Percentiles rank a stretch among this genome's conserved stretches.
Conservation (phyloP, 1,140 invertebrate species). For the Sycophila sp. region DNA sequence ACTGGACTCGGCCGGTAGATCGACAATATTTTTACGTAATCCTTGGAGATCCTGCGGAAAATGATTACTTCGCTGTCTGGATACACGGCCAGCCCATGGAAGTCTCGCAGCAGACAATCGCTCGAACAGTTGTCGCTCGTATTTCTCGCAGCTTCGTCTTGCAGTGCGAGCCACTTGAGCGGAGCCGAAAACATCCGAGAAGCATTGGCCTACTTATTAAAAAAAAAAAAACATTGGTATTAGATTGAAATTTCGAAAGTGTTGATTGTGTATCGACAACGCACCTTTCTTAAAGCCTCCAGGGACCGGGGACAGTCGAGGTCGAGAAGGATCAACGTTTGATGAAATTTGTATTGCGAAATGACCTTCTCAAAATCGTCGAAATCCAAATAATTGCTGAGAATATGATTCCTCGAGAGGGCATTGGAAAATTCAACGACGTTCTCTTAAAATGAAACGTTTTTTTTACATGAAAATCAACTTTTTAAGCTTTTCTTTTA, state of each 20-base stretch:
- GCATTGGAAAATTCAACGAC: constrained; percentile 14
- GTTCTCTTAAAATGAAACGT: constrained; percentile 4
- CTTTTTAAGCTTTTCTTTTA: too few relatives aligned
- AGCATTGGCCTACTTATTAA: constrained; percentile 47
- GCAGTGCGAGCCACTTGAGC: constrained; percentile 52
- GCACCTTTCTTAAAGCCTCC: constrained; percentile 12
- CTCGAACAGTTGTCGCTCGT: neutral
- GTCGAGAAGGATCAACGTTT: constrained; percentile 25
- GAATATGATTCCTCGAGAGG: constrained; percentile 9
- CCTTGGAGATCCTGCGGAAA: neutral
- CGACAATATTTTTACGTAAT: constrained; percentile 36
- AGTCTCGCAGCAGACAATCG: constrained; percentile 28
- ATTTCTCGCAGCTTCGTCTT: constrained; percentile 37
- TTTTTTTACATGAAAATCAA: neutral
- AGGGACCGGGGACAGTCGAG: constrained; percentile 2
- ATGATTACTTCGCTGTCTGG: constrained; percentile 53
- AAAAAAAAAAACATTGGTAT: neutral
- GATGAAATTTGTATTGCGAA: neutral
- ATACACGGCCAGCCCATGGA: constrained; percentile 41
- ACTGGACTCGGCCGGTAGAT: constrained; percentile 47
- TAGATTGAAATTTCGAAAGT: neutral
- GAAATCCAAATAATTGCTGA: constrained; percentile 10
- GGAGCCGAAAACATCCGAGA: constrained; percentile 49
- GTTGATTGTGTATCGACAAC: neutral
- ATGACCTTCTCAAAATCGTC: constrained; percentile 9